Base-by-base conservation (phyloP, 2,888 invertebrate species). In the Therioaphis trifolii region DNA sequence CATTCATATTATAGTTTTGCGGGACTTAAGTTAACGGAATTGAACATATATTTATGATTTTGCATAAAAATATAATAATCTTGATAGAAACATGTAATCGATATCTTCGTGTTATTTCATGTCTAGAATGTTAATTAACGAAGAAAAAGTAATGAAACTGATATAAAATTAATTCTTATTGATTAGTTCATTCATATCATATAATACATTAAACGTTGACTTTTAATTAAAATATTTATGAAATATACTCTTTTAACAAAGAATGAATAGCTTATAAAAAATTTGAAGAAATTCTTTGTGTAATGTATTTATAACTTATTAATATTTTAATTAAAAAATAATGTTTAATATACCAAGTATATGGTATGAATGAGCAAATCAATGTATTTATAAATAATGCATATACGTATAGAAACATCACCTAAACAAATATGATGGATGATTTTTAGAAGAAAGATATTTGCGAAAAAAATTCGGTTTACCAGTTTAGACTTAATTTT, bases 1-100 rank as follows among this genome's bases (percentile, higher is more conserved):
- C 21, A 21, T 55, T n/a, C 55, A 21, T 72, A 35, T 72, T 52
- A n/a, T n/a, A 21, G 52, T 72, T 52, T 72, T n/a, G 35, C 35
- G 3, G 11, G 12, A 58, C 3, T 35, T 63, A 15, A 29, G 27
- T 63, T 43, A 5, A 40, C 14, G 15, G 49, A 24, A 14, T 75
- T 75, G 5, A 58, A 75, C 24, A n/a, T n/a, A n/a, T 75, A 43
- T 61, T 40, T 12, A 12, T 2, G 18, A 43, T 43, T 75, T 75
- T 43, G 12, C 40, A 61, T 27, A 58, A 40, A 27, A 75, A 43
- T 24, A 27, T 24, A 18, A 40, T 58, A 11, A 18, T 27, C 2
- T 43, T 11, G 4, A 1, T 46, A 46, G 24, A 69, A 15, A 43
- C 18, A n/a, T 61, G 18, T 43, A n/a, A 75, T 61, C 24, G 18